Evolutionary conservation across 1,140 invertebrate genomes (phyloP), one percentile per base, ranked within the genome.

Genomic region (Neotoxoptera formosana): DNA sequence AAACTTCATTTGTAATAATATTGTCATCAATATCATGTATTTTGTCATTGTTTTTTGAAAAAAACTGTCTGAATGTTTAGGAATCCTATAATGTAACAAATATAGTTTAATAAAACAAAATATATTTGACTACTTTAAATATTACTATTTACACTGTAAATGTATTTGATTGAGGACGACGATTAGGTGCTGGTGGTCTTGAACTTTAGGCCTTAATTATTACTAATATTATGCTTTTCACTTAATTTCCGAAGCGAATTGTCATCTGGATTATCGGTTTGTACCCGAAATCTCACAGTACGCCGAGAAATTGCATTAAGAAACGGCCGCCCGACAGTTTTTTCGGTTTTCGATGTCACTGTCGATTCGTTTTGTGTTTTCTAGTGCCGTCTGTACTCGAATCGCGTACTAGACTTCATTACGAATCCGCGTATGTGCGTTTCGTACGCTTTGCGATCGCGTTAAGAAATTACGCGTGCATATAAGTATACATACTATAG

Each of bases 191-290:
- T 9, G 91, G 91, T 25, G 91, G 91, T 93, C 81, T 93, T 30
- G 91, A 93, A 45, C 91, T 93, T 93, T 93, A 20, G 91, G 91
- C 1, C 91, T 93, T 93, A 84, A 56, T 56, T 81, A 25, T 84
- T 93, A 93, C 21, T 56, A n/a, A 93, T 45, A 84, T 84, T 56
- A 84, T 83, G 67, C 7, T 23, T 51, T 30, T 93, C 91, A 56
- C 47, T 93, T 45, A 93, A 84, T 56, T 93, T 93, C 56, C 81
- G 91, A 56, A 93, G 91, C 94, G 96, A 96, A 94, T 96, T 96
- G 76, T 96, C 96, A 20, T 95, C 95, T 94, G 95, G 95, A 41
- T 95, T 95, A 36, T n/a, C n/a, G n/a, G n/a, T n/a, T n/a, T n/a
- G n/a, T n/a, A n/a, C n/a, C n/a, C n/a, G n/a, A n/a, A n/a, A n/a